Base-by-base conservation (phyloP, 1,140 invertebrate genomes). In the Plectus sambesii region DNA sequence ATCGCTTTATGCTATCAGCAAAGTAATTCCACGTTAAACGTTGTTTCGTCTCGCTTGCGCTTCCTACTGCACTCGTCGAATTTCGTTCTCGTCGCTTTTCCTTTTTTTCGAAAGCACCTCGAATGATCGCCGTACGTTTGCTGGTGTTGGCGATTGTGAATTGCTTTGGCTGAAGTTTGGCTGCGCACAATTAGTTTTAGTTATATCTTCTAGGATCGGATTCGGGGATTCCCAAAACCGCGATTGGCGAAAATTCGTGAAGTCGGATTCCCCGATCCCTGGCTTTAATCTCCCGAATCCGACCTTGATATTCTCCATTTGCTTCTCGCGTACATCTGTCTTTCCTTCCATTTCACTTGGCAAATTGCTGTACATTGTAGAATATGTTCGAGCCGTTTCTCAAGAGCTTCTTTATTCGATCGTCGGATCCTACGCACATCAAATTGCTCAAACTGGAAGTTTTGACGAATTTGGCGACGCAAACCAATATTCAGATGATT, bases 361-460 rank as follows among this genome's bases (percentile, higher is more conserved):
- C 25, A 33, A 24, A 24, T 49, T 54, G 20, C n/a, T n/a, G n/a
- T n/a, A n/a, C n/a, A n/a, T n/a, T n/a, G n/a, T 46, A 87, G 81
- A 80, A 79, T 4, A 84, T 97, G 74, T 99, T 99, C 76, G 88
- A 96, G 63, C 85, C 89, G n/a, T 92, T 86, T 69, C 74, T 99
- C 26, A 98, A 97, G 69, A 92, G 85, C 38, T 99, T 99, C 72
- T 99, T 96, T 74, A 86, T 99, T 0, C 79, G 89, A 53, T 89
- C 84, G 36, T 89, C 83, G 51, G 94, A 99, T 74, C 84, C 88
- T 3, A 90, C 87, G 1, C 89, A 94, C 65, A 83, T 98, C 22
- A 98, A 98, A 72, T 75, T 96, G 27, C 74, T 97, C n/a, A 99
- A 99, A 68, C 72, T 99, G 54, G 88, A 97, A 71, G 93, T 99